Conservation (phyloP, 1,140 invertebrate genomes). For the Heliconius nattereri region DNA sequence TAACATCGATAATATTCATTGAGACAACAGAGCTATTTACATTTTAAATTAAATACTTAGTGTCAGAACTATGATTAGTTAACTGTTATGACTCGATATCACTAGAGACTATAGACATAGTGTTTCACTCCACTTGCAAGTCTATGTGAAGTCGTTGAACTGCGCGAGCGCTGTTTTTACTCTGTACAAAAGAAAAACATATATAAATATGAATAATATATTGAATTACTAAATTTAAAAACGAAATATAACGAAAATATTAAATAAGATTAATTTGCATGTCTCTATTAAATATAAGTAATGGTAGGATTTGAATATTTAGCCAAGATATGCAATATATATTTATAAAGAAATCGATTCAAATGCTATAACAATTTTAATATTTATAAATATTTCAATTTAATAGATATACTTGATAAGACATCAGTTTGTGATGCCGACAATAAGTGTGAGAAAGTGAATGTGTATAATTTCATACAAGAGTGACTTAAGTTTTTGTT, state of each 20-base stretch:
- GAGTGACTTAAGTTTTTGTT: too few species aligned
- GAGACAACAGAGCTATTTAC: slow-evolving; percentile 56
- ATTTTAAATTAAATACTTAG: slow-evolving; percentile 56
- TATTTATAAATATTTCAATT: too few species aligned
- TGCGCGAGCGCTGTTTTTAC: slow-evolving; percentile 71
- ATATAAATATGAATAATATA: not conserved
- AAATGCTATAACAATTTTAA: too few species aligned
- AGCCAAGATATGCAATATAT: too few species aligned
- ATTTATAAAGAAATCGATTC: too few species aligned
- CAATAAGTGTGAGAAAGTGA: too few species aligned
- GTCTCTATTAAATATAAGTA: too few species aligned
- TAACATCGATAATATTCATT: slow-evolving; percentile 48
- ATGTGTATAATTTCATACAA: too few species aligned
- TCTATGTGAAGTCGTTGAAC: slow-evolving; percentile 74
- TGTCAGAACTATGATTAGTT: slow-evolving; percentile 44
- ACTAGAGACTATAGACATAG: slow-evolving; percentile 39
- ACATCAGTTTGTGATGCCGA: too few species aligned
- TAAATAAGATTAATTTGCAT: too few species aligned
- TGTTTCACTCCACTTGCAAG: slow-evolving; percentile 26
- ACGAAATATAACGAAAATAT: not conserved
- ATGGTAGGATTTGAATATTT: too few species aligned
- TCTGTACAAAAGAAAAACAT: slow-evolving; percentile 47
- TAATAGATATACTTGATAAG: too few species aligned
- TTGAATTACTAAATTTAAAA: not conserved
- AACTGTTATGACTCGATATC: slow-evolving; percentile 58